Base-by-base conservation (phyloP, 64 coral and sea anemone species). In the Acropora yongei region DNA sequence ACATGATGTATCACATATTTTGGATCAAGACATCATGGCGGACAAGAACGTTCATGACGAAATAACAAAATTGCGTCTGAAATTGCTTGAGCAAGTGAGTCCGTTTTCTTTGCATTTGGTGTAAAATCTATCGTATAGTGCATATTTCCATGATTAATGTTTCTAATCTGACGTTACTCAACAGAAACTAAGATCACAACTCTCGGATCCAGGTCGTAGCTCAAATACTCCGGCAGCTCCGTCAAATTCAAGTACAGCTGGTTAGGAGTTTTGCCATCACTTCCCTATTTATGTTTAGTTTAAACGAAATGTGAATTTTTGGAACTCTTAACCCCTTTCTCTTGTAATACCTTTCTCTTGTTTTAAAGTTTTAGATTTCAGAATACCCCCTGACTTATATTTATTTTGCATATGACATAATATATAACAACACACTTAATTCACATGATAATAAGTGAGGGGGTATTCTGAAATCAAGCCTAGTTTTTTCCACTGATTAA, bases 31-130 rank as follows among this genome's bases (percentile, higher is more conserved):
- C 88, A 89, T 50, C 46, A 96, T 90, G 80, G 88, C 92, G 91
- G 95, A 93, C 17, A 83, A 72, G 67, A 10, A 77, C 20, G 47
- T 69, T 10, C 43, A 86, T 18, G 95, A 96, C 16, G 74, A 96
- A 82, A 77, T 96, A 20, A 72, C 95, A 18, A 93, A 51, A 82
- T 47, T 96, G 76, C 95, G 82, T 14, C 88, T 96, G 49, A 93
- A 90, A 91, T 13, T 96, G 12, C 45, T 96, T 39, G 48, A 89
- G 65, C 60, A 93, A 85, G 82, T 85, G 8, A 85, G 91, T 92
- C 72, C 53, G 55, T 44, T 68, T 78, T 17, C 65, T 19, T 42
- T 4, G 47, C 5, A 20, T 0, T 47, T 1, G 66, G 44, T 57
- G 48, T 68, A 19, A 10, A 5, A 1, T n/a, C 42, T 66, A 13